Evolutionary conservation across 2,888 invertebrate genomes (phyloP).

Genomic region (Phortica okadai): DNA sequence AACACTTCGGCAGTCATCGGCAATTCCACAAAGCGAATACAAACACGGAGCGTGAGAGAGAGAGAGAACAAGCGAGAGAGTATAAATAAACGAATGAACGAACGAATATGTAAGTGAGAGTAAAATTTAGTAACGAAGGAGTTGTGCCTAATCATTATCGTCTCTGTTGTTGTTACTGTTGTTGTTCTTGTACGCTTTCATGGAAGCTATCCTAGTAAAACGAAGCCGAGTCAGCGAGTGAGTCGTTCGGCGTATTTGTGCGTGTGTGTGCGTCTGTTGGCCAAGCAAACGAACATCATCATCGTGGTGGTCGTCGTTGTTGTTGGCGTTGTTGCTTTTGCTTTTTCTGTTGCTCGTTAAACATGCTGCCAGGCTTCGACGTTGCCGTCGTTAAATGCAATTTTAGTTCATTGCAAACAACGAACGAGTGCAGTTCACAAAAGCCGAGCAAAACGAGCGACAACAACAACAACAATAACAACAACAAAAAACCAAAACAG

Average conservation of each 20-base stretch:
- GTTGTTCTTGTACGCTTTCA: not conserved
- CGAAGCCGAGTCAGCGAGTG: not conserved
- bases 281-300: slow-evolving; percentile 39
- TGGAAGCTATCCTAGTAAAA: not conserved
- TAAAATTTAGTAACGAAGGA: slow-evolving; percentile 53
- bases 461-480: slow-evolving; percentile 40
- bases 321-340: slow-evolving; percentile 12
- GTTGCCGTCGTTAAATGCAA: slow-evolving; percentile 42
- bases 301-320: slow-evolving; percentile 55
- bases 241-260: not conserved
- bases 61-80: slow-evolving; percentile 36
- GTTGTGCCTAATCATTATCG: slow-evolving; percentile 49
- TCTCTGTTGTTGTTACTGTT: slow-evolving; percentile 21
- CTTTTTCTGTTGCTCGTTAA: slow-evolving; percentile 26
- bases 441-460: slow-evolving; percentile 47
- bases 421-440: slow-evolving; percentile 66
- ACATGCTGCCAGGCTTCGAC: slow-evolving; percentile 20
- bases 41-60: slow-evolving; percentile 26
- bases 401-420: slow-evolving; percentile 71
- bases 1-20: slow-evolving; percentile 19
- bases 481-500: slow-evolving; percentile 35
- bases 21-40: slow-evolving; percentile 38
- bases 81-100: not conserved
- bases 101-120: slow-evolving; percentile 23
- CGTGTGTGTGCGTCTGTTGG: not conserved